Conservation (phyloP, 2,113 vertebrate genomes). For the Neolamprologus sp. region DNA sequence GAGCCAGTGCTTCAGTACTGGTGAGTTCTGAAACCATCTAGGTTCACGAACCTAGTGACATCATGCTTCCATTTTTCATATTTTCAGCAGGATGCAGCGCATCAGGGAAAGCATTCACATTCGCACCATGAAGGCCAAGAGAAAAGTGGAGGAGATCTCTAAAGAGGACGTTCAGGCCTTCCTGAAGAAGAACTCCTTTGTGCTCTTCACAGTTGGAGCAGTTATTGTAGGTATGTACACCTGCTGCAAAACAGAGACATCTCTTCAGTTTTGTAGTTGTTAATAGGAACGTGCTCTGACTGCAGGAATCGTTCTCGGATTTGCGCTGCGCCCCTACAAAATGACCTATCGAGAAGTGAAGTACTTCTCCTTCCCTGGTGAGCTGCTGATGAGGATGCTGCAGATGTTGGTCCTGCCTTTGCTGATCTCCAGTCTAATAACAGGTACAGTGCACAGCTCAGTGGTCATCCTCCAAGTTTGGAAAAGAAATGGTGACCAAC, state of each 20-base stretch:
- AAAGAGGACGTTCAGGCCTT: conserved; percentile 89
- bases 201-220: conserved; percentile 87
- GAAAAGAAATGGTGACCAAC: background rate
- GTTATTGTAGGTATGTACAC: conserved; percentile 84
- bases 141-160: conserved; percentile 91
- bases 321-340: conserved; percentile 81
- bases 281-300: background rate
- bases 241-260: background rate
- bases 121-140: conserved; percentile 89
- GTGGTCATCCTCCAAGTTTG: background rate
- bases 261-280: background rate
- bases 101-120: conserved; percentile 87
- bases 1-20: background rate
- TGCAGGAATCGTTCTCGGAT: conserved; percentile 86
- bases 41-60: background rate
- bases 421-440: conserved; percentile 89
- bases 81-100: conserved; percentile 78
- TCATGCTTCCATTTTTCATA: background rate
- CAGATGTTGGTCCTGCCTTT: conserved; percentile 96
- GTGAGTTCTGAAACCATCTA: background rate
- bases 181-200: conserved; percentile 89
- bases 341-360: conserved; percentile 91
- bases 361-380: conserved; percentile 95
- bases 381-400: conserved; percentile 94
- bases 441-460: conserved; percentile 73